phyloP scores from a whole-genome alignment of 2,113 vertebrate genomes.

The Dicaeum eximium region DNA sequence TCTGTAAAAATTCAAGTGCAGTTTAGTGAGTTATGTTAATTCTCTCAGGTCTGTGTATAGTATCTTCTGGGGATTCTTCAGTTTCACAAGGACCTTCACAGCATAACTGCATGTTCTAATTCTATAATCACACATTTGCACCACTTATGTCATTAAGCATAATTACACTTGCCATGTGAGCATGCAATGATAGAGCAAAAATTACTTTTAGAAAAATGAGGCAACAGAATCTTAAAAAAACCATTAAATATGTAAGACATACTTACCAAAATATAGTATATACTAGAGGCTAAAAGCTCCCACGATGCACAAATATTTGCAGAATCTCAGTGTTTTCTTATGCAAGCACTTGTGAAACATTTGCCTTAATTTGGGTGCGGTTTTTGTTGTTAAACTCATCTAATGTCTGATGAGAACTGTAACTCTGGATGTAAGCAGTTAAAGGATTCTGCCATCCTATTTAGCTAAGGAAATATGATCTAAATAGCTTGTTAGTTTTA shows the following conservation, averaged over 20 bases:
- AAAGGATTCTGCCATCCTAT: background rate
- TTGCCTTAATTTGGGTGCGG: background rate
- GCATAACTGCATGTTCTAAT: constrained; percentile 33
- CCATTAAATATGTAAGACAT: background rate
- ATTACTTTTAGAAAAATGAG: constrained; percentile 5
- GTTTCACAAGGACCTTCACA: constrained; percentile 46
- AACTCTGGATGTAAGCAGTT: background rate
- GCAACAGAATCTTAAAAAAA: background rate
- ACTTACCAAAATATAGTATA: background rate
- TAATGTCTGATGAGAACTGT: background rate
- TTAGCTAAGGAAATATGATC: background rate
- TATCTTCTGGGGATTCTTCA: background rate
- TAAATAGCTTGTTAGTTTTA: background rate
- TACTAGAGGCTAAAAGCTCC: background rate
- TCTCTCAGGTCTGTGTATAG: background rate
- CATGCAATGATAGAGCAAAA: constrained; percentile 8
- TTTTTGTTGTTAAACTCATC: background rate
- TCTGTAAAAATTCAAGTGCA: background rate
- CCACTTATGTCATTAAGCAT: constrained; percentile 53
- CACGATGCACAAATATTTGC: background rate
- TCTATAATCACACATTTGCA: constrained; percentile 49
- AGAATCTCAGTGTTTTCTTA: background rate
- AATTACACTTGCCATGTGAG: constrained; percentile 34
- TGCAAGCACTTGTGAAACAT: background rate
- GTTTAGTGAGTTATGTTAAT: background rate